Percentiles rank a stretch among this genome's conserved stretches.
These are phyloP conservation scores for Sesamia inferens DNA, from an alignment of 2,888 invertebrate species.

Conservation along the genomic window DNA sequence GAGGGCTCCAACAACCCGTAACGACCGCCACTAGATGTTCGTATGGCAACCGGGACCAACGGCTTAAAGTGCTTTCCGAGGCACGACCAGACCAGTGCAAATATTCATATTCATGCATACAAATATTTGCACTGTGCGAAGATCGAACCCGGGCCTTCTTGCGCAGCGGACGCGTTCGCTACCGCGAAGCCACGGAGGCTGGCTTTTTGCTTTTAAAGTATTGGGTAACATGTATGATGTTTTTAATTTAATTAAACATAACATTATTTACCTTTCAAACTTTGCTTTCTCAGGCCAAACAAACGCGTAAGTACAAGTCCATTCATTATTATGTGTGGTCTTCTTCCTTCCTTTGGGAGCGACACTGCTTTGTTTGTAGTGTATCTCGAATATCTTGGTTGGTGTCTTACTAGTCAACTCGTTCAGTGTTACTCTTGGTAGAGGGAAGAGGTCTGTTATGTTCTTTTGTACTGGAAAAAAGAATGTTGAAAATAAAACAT, in stretches of 20 bases:
- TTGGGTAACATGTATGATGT: background rate
- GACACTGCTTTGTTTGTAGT: constrained; percentile 76
- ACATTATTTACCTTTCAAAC: constrained; percentile 83
- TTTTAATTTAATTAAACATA: background rate
- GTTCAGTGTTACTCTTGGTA: constrained; percentile 86
- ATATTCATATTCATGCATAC: too few species aligned
- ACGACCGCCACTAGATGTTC: too few species aligned
- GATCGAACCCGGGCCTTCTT: too few species aligned
- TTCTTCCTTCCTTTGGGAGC: constrained; percentile 79
- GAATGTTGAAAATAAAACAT: background rate
- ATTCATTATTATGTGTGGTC: constrained; percentile 74
- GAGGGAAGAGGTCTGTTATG: constrained; percentile 82
- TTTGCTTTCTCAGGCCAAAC: constrained; percentile 90
- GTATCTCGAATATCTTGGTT: constrained; percentile 82
- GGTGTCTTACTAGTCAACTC: constrained; percentile 83
- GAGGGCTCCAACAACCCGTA: too few species aligned
- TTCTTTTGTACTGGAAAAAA: constrained; percentile 71
- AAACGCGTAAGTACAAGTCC: constrained; percentile 89
- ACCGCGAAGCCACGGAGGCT: too few species aligned
- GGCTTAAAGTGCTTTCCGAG: too few species aligned
- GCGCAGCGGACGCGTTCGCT: background rate
- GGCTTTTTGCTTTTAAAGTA: too few species aligned
- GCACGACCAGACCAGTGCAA: too few species aligned
- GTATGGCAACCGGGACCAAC: too few species aligned
- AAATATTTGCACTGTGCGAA: too few species aligned